phyloP scores from a whole-genome alignment of 1,140 invertebrate genomes.

The Papilio polyxenes region DNA sequence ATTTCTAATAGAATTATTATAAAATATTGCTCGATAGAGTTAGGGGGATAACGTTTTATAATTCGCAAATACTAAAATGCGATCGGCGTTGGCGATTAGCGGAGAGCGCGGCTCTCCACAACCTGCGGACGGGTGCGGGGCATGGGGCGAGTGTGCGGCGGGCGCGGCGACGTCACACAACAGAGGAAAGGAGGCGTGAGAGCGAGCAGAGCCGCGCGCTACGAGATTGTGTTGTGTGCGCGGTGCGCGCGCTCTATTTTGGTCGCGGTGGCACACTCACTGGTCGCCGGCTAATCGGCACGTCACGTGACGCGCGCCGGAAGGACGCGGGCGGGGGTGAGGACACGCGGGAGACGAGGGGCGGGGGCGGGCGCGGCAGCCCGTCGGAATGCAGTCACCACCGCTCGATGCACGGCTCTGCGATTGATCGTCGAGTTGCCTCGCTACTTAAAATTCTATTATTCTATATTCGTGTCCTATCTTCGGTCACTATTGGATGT shows the following conservation, averaged over 20 bases:
- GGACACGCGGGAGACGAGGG: conserved; percentile 61
- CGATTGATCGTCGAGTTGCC: conserved; percentile 74
- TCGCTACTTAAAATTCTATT: conserved; percentile 46
- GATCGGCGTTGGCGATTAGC: conserved; percentile 21
- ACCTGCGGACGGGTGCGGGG: background rate
- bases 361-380: conserved; percentile 63
- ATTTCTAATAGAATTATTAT: background rate
- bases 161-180: conserved; percentile 50
- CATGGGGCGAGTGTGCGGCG: background rate
- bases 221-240: conserved; percentile 73
- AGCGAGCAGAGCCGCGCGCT: conserved; percentile 72
- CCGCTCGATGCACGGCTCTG: conserved; percentile 71
- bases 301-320: conserved; percentile 77
- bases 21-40: background rate
- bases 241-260: conserved; percentile 76
- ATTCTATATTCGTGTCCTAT: conserved; percentile 33
- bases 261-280: conserved; percentile 77
- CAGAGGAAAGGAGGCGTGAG: conserved; percentile 63
- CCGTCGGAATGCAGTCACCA: conserved; percentile 78
- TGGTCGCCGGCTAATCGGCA: conserved; percentile 70
- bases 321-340: conserved; percentile 71
- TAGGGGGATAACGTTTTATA: background rate
- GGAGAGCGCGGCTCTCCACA: conserved; percentile 23
- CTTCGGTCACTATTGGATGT: conserved; percentile 10
- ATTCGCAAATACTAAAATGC: conserved; percentile 14